These are phyloP conservation scores for Macrosiphum euphorbiae DNA, from an alignment of 2,888 invertebrate genomes.

Conservation along the genomic window DNA sequence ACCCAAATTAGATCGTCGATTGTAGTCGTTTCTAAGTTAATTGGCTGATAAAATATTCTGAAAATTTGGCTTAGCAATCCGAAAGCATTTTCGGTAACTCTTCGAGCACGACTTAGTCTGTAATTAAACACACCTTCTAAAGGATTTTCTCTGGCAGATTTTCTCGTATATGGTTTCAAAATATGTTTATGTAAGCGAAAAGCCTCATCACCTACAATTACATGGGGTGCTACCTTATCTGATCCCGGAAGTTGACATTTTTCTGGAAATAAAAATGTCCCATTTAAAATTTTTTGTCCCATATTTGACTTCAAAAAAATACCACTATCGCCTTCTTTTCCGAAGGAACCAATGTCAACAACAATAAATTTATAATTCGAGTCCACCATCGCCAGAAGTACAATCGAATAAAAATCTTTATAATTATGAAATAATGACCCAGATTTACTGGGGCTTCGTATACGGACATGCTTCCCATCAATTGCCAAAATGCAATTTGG, in stretches of 20 bases:
- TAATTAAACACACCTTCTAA: not conserved
- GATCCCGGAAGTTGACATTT: no score
- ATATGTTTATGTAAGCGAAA: no score
- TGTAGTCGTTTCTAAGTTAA: not conserved
- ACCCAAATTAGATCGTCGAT: not conserved
- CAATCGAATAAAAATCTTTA: not conserved
- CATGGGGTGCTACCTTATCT: no score
- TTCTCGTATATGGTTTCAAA: not conserved
- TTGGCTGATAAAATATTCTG: conserved; percentile 15
- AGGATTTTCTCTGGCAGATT: conserved; percentile 5
- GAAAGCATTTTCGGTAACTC: not conserved
- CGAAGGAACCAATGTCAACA: not conserved
- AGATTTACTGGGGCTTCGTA: not conserved
- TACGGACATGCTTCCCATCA: not conserved
- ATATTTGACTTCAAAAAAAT: no score
- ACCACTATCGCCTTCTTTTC: not conserved
- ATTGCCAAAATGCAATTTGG: not conserved
- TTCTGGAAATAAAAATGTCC: not conserved
- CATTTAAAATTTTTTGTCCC: no score
- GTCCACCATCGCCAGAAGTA: not conserved
- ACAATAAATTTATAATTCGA: not conserved
- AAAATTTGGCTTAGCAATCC: conserved; percentile 4
- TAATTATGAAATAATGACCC: not conserved
- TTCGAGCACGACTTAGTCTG: conserved; percentile 8
- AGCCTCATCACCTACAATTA: no score